Evolutionary conservation across 1,140 invertebrate species (phyloP).

Genomic region (Dinothrombium tinctorium): DNA sequence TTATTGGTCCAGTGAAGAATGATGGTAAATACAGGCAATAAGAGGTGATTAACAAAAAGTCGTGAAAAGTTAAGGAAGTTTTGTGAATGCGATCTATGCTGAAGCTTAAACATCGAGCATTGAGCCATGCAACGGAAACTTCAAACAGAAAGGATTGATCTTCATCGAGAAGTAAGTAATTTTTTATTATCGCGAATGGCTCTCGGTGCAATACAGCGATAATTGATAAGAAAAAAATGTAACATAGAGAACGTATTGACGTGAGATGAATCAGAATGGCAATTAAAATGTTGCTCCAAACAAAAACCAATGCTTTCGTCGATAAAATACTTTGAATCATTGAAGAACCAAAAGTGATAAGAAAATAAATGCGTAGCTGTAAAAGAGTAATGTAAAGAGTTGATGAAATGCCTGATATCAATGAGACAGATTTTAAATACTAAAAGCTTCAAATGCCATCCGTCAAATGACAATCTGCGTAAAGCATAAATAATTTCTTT

Average conservation of each 20-base stretch:
- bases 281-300: neutral
- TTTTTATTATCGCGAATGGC: neutral
- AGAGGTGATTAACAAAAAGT: conserved; percentile 4
- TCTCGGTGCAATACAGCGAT: neutral
- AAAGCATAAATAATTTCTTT: too few relatives aligned
- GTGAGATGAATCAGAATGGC: neutral
- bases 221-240: neutral
- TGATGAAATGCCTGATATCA: neutral
- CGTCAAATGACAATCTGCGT: too few relatives aligned
- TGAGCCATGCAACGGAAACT: conserved; percentile 14
- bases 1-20: conserved; percentile 15
- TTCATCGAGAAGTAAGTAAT: neutral
- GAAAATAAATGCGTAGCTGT: neutral
- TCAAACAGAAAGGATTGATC: conserved; percentile 13
- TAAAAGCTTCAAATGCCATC: too few relatives aligned
- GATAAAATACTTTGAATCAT: neutral
- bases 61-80: neutral
- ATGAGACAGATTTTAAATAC: too few relatives aligned
- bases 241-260: neutral
- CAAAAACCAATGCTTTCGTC: neutral
- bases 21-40: conserved; percentile 15
- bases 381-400: neutral
- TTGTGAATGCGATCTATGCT: conserved; percentile 11
- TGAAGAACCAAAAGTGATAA: neutral
- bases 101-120: conserved; percentile 13